phyloP scores from a whole-genome alignment of 2,888 invertebrate genomes.

The Lagria hirta region DNA sequence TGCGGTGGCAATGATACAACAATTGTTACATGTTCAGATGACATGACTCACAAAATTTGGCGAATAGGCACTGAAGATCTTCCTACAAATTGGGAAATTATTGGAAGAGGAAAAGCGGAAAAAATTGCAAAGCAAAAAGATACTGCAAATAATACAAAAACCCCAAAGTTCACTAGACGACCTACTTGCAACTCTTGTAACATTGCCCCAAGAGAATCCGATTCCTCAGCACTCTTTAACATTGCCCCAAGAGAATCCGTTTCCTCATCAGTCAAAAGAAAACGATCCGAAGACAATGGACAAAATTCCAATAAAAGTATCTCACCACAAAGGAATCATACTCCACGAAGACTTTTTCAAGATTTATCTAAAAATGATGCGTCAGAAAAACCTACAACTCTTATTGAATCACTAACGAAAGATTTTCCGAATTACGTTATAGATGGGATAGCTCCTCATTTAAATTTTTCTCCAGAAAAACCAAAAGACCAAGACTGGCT shows the following conservation, averaged over 20 bases:
- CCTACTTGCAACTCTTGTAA: background rate
- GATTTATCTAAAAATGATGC: constrained; percentile 36
- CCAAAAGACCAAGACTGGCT: constrained; percentile 73
- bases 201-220: constrained; percentile 31
- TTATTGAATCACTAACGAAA: constrained; percentile 62
- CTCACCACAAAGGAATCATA: constrained; percentile 54
- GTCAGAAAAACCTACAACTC: background rate
- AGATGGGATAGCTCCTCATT: constrained; percentile 76
- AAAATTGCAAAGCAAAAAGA: constrained; percentile 33
- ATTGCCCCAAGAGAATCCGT: constrained; percentile 41
- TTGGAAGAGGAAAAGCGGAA: constrained; percentile 43
- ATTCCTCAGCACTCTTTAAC: constrained; percentile 12
- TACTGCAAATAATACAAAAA: too few species aligned
- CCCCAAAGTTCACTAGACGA: too few species aligned
- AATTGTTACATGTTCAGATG: constrained; percentile 82
- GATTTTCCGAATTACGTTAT: constrained; percentile 77
- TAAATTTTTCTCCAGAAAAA: constrained; percentile 70
- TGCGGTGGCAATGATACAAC: constrained; percentile 60
- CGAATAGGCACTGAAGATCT: constrained; percentile 60
- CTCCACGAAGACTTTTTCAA: constrained; percentile 56
- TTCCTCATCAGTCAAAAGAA: constrained; percentile 42
- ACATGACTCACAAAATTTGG: constrained; percentile 78
- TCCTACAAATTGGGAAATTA: constrained; percentile 44
- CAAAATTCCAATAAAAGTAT: constrained; percentile 39
- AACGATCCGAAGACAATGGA: constrained; percentile 32